Percentiles rank a stretch among this genome's conserved stretches.
Evolutionary conservation across 2,888 invertebrate genomes (phyloP).

Genomic region (Podabrus alpinus): DNA sequence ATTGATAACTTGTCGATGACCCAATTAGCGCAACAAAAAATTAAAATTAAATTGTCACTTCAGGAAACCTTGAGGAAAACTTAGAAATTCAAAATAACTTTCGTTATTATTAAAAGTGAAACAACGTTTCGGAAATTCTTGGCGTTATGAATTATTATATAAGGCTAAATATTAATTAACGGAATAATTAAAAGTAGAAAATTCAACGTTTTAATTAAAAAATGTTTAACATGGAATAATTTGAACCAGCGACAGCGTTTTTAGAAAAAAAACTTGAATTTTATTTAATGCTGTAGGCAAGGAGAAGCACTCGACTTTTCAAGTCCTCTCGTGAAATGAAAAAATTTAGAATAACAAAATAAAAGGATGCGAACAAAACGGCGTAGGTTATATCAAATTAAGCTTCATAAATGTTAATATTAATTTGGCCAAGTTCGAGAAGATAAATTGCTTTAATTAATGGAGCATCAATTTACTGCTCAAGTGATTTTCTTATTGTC

Average conservation of each 20-base stretch:
- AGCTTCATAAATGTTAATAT: constrained; percentile 1
- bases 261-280: not conserved
- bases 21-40: not conserved
- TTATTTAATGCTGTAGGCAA: not conserved
- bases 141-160: not conserved
- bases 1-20: not conserved
- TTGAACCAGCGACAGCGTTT: not conserved
- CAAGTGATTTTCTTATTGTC: not conserved
- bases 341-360: not conserved
- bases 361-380: not conserved
- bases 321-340: not conserved
- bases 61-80: not conserved
- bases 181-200: not conserved
- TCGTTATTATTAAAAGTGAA: not conserved
- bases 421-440: not conserved
- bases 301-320: not conserved
- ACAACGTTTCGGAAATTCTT: not conserved
- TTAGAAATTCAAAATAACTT: not conserved
- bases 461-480: not conserved
- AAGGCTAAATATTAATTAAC: not conserved
- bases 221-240: not conserved
- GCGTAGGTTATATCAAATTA: not conserved
- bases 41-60: not conserved
- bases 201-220: not conserved
- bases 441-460: not conserved